Evolutionary conservation across 2,888 invertebrate genomes (phyloP), one percentile per base, ranked within the genome.

Genomic region (Ophion slaviceki): DNA sequence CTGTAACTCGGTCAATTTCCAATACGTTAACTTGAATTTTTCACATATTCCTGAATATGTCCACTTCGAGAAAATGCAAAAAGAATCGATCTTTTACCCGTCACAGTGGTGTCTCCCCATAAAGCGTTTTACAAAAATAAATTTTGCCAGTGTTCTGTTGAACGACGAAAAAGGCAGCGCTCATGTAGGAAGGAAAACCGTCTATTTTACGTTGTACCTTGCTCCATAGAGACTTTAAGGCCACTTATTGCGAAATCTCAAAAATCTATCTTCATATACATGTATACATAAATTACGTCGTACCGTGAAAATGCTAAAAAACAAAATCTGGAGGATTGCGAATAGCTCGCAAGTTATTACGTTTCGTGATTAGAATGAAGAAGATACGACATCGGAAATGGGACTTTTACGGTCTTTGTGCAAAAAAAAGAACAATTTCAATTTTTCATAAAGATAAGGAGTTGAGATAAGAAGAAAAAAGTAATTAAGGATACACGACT

Each of bases 311-410:
- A 71, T n/a, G 45, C 10, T 78, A 61, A 80, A 74, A 28, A 32
- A 20, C n/a, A 53, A 76, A 76, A 66, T 64, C 32, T 72, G 71
- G 64, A 80, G 71, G 64, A 72, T 64, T 11, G 71, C 47, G 79
- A 40, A 74, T 66, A 36, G 72, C 72, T 67, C 72, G 72, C 72
- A 72, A 74, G 80, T 71, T 67, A 64, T 80, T 17, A 67, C 24
- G 17, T 28, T 10, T 77, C n/a, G 45, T 61, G 53, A 68, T 68
- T 61, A n/a, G 4, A 68, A 28, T 4, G 24, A 78, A 68, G 28
- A 61, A 74, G 36, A 32, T 20, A 2, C 53, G 11, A 76, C 24
- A 53, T 70, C 70, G 5, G n/a, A 70, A 57, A 77, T 57, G 10
- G 64, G n/a, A 75, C 14, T 61, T 20, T 67, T 67, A 28, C 32